A percentile compares a stretch with the other conserved stretches of the same genome.
Conservation (phyloP, 2,113 vertebrate species). For the Pelmatolapia mariae region DNA sequence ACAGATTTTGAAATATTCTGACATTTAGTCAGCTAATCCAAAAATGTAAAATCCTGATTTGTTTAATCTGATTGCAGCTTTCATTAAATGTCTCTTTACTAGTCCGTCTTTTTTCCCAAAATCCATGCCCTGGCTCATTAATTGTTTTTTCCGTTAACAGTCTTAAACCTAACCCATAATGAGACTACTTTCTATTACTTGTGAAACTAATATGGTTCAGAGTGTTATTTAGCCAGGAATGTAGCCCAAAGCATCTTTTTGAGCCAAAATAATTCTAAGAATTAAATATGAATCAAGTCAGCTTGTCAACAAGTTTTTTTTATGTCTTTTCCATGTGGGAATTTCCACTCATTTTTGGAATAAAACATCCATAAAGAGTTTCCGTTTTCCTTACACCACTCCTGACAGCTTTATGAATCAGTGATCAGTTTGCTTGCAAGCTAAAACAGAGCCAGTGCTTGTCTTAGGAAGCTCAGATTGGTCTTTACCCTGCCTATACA, state of each 20-base stretch:
- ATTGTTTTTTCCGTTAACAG: neutral
- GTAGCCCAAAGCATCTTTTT: neutral
- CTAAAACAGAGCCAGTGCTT: constrained; percentile 6
- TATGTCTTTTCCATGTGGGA: neutral
- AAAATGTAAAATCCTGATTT: neutral
- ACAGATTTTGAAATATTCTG: neutral
- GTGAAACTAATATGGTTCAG: neutral
- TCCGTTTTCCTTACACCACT: neutral
- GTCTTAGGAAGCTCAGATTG: neutral
- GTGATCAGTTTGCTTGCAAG: neutral
- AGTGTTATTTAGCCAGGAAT: neutral
- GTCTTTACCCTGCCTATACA: constrained; percentile 16
- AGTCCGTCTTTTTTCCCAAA: neutral
- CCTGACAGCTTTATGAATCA: neutral
- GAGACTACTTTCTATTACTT: neutral
- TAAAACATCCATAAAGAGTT: neutral
- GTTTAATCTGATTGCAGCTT: neutral
- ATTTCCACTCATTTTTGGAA: neutral
- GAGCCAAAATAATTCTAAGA: neutral
- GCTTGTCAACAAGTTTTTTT: neutral
- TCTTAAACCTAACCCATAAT: neutral
- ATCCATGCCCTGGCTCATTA: neutral
- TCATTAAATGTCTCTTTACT: neutral
- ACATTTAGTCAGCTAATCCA: neutral
- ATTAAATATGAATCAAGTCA: neutral